Evolutionary conservation across 2,113 vertebrate genomes (phyloP), one percentile per base, ranked within the genome.

Genomic region (Ancistrus triradiatus): DNA sequence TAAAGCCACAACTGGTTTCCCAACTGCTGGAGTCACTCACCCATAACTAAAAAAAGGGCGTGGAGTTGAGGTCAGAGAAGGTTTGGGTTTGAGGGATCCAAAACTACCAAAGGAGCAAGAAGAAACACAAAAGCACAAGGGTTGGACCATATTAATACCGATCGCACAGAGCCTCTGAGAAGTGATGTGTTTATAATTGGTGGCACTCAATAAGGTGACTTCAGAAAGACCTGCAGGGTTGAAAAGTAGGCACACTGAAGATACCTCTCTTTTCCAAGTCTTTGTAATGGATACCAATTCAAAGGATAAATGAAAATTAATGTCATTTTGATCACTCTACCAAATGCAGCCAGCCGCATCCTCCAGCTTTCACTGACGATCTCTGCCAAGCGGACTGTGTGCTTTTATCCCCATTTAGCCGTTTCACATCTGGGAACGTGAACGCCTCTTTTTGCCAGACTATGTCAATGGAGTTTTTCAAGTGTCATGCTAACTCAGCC

Each of bases 91-190:
- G 19, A n/a, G n/a, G 56, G n/a, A 58, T 59, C 21, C 52, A 19
- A 61, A 66, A 58, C 44, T 50, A 61, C 38, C 65, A 64, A 49
- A 74, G 50, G 9, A 69, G 38, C 19, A 31, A 72, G 53, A 55
- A 27, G 50, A 63, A 62, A 46, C 35, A 40, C 17, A 50, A 69
- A 67, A 10, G 38, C 50, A 25, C 48, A 9, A 28, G 21, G 47
- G 15, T 21, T 49, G 14, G 53, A 57, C 24, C 15, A 43, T 42
- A 56, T 60, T 19, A 52, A 22, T 55, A 43, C 18, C 44, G 46
- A 59, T 40, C 44, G 46, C 42, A 53, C 27, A 10, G 22, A 55
- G 66, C 35, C 2, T 57, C 50, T 69, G 22, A 19, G 60, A 67
- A 17, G n/a, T 3, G 19, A 17, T 5, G 60, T 11, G 59, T 28